These are phyloP conservation scores for Rhinatrema bivittatum DNA, from an alignment of 2,797 vertebrate genomes.

Conservation along the genomic window DNA sequence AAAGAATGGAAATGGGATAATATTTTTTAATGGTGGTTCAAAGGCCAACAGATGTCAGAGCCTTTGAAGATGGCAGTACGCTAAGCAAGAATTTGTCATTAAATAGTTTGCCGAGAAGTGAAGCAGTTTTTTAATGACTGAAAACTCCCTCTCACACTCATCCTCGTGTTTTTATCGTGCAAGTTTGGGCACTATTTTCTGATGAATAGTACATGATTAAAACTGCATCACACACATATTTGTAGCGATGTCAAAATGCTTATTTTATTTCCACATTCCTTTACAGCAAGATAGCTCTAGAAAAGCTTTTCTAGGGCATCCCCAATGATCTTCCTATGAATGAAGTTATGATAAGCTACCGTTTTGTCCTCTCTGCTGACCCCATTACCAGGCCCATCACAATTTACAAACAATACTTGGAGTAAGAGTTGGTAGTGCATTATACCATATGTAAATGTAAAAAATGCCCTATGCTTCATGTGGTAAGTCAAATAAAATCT, in stretches of 20 bases:
- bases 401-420: too few species aligned
- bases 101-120: conserved; percentile 66
- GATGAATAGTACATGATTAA: conserved; percentile 68
- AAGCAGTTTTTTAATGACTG: conserved; percentile 62
- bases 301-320: conserved; percentile 46
- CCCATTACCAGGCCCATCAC: too few species aligned
- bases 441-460: too few species aligned
- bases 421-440: too few species aligned
- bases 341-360: too few species aligned
- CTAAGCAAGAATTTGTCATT: conserved; percentile 63
- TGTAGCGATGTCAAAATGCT: too few species aligned
- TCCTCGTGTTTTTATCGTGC: conserved; percentile 73
- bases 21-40: conserved; percentile 86
- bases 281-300: conserved; percentile 50
- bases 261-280: conserved; percentile 59
- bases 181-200: conserved; percentile 67
- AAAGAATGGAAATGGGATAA: conserved; percentile 85
- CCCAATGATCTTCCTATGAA: conserved; percentile 50
- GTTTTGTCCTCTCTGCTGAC: too few species aligned
- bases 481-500: too few species aligned
- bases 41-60: conserved; percentile 88
- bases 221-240: conserved; percentile 65
- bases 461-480: too few species aligned
- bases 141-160: conserved; percentile 64
- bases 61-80: conserved; percentile 74